phyloP scores from a whole-genome alignment of 2,797 vertebrate genomes.

The Poecilia gillii region DNA sequence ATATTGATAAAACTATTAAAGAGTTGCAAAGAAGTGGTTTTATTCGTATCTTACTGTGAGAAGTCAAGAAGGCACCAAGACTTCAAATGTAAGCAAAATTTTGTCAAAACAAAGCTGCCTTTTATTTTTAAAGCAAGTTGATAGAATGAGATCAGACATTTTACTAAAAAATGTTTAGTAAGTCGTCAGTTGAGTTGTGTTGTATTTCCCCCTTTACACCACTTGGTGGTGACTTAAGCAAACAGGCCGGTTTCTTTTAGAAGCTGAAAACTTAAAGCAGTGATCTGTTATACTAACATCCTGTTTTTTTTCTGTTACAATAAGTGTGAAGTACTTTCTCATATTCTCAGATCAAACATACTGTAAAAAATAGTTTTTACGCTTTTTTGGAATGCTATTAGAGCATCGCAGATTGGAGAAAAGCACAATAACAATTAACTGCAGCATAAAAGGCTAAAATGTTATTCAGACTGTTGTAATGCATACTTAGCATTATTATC shows the following conservation, averaged over 20 bases:
- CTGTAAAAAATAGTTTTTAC: constrained; percentile 14
- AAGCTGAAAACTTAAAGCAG: constrained; percentile 22
- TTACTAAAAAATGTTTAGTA: background rate
- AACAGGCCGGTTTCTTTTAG: constrained; percentile 4
- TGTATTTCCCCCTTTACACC: constrained; percentile 17
- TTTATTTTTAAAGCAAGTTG: constrained; percentile 30
- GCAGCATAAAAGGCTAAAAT: constrained; percentile 12
- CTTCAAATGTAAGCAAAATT: constrained; percentile 1
- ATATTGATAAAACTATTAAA: constrained; percentile 64
- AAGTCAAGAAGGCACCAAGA: constrained; percentile 3
- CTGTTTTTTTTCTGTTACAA: constrained; percentile 2
- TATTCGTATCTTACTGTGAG: constrained; percentile 58
- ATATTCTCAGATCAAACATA: background rate
- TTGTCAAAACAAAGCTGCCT: constrained; percentile 46
- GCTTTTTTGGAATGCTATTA: constrained; percentile 6
- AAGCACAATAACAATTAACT: constrained; percentile 22
- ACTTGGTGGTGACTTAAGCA: constrained; percentile 48
- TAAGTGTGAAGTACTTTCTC: constrained; percentile 11
- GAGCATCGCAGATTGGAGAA: constrained; percentile 5
- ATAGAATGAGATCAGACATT: constrained; percentile 20
- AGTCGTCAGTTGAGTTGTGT: constrained; percentile 16
- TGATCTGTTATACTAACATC: constrained; percentile 8
- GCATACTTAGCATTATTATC: constrained; percentile 2
- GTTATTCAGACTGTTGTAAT: constrained; percentile 23
- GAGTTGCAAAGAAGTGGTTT: constrained; percentile 56